These are phyloP conservation scores for Meteorus sp. DNA, from an alignment of 1,140 invertebrate species.

Conservation along the genomic window DNA sequence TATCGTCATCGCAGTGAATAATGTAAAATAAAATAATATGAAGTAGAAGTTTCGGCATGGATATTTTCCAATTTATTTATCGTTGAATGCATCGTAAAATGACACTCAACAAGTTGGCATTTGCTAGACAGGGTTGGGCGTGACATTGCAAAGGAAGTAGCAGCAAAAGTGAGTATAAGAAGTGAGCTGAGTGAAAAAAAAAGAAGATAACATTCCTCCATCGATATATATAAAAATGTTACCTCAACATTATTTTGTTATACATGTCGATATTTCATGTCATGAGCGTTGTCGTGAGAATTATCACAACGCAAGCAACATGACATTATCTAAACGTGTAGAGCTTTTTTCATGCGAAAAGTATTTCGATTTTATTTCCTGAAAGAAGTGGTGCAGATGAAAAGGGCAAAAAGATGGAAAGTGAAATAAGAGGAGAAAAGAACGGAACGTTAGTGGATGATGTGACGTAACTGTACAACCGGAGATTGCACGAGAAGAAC, in stretches of 20 bases:
- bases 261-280: slow-evolving; percentile 7
- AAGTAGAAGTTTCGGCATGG: too few species aligned
- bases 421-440: too few species aligned
- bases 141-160: neutral
- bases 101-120: slow-evolving; percentile 15
- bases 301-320: slow-evolving; percentile 4
- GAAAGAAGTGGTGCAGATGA: too few species aligned
- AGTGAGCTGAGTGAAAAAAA: too few species aligned
- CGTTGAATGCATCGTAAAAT: neutral
- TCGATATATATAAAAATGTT: too few species aligned
- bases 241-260: slow-evolving; percentile 13
- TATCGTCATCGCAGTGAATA: too few species aligned
- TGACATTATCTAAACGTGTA: slow-evolving; percentile 14
- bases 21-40: too few species aligned
- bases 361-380: slow-evolving; percentile 29
- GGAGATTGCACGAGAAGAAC: slow-evolving; percentile 23
- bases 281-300: neutral
- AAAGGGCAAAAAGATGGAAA: too few species aligned
- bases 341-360: slow-evolving; percentile 18
- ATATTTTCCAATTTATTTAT: too few species aligned
- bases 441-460: too few species aligned
- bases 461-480: slow-evolving; percentile 22
- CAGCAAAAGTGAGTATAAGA: neutral
- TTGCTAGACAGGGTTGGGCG: neutral
- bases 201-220: too few species aligned